Evolutionary conservation across 2,888 invertebrate species (phyloP), one percentile per base, ranked within the genome.

Genomic region (Cephus pygmeus): DNA sequence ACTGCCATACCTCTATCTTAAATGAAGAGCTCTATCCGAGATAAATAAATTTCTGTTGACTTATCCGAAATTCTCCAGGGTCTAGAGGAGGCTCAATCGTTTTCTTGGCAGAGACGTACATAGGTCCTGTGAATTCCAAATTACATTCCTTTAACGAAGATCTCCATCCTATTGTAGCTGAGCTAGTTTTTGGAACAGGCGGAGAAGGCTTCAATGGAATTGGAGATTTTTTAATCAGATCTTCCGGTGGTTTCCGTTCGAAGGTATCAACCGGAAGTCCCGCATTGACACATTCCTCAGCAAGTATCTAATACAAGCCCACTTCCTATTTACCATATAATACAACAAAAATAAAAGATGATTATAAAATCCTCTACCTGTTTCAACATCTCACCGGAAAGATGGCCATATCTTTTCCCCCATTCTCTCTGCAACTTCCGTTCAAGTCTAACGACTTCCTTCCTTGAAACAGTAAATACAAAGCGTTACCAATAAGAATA

Each of bases 91-190:
- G 92, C 36, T 90, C 88, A 31, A 92, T 89, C 11, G 92, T 92
- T 34, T 84, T 83, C 80, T 88, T 90, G 12, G 92, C 92, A 77
- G 92, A 92, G 69, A 92, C 85, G 82, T 92, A 92, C 71, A 92
- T 82, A 1, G 90, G 90, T 4, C 92, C 93, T 31, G 91, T 88
- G 80, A 90, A 89, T 84, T 93, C 93, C 75, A 93, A 85, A 77
- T 89, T 88, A 82, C 90, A 89, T 75, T 92, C 89, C 9, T 79
- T 73, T 35, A 85, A 83, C 12, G 91, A 88, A 73, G 92, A 91
- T 81, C 93, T 88, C 92, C 92, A 92, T 12, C 93, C 93, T 75
- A 93, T 85, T 76, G 90, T 84, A 76, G 91, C 92, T 91, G 90
- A 88, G 81, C 88, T 86, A 74, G 87, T 89, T 69, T 77, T 84